Base-by-base conservation (phyloP, 2,888 invertebrate genomes). In the Leptarthrus brevirostris region DNA sequence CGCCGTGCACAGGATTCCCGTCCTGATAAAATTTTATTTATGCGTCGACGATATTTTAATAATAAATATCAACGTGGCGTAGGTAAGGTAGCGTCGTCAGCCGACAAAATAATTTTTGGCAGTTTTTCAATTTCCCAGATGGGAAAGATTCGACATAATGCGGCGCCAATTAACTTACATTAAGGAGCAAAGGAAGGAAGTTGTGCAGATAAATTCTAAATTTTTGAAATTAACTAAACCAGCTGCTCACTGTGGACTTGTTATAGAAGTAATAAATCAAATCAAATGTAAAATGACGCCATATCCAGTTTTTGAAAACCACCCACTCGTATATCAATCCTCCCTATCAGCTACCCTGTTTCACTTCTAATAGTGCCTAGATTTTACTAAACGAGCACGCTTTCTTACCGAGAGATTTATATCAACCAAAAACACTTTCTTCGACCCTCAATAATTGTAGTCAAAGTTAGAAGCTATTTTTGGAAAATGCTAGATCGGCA, bases 1-100 rank as follows among this genome's bases (percentile, higher is more conserved):
- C 74, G 74, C 74, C 74, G 56, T 36, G 58, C 70, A 70, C 74
- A 74, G 44, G 56, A 70, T 49, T 70, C 69, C 44, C 22, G 40
- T 44, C 36, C 56, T 56, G 74, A 69, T 74, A 74, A 74, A 74
- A 70, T 58, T 74, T 70, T 74, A 74, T 73, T 73, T 73, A 73
- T 73, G 66, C 53, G 53, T 64, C 54, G 53, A 53, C 64, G 53
- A 66, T 54, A 73, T 61, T 53, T 66, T 66, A 26, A 52, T 73
- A 64, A 64, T 64, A 73, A 73, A 73, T 64, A 54, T 71, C 49
- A 30, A 5, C 12, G 24, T n/a, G 24, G 12, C 22, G 26, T 26
- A 18, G 52, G n/a, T 30, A 30, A 26, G 18, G 1, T 16, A 69
- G 47, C 24, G 49, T 44, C 26, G 26, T 5, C 16, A 6, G 18